These are phyloP conservation scores for Potamilus streckersoni DNA, from an alignment of 1,140 invertebrate genomes.

Conservation along the genomic window DNA sequence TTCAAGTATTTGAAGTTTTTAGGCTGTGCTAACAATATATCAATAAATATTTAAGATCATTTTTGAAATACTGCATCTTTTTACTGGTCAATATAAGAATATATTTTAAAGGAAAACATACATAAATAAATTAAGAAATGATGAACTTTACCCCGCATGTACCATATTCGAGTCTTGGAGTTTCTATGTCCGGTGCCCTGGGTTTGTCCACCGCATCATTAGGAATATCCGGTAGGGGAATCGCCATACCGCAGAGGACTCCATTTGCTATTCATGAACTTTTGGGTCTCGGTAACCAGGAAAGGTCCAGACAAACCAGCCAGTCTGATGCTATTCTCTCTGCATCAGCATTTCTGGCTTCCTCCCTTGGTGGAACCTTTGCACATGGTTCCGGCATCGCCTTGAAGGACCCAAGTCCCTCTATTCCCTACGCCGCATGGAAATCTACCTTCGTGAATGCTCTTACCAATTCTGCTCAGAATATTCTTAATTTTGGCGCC, in stretches of 20 bases:
- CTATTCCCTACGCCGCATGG: conserved; percentile 27
- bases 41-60: no score
- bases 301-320: conserved; percentile 13
- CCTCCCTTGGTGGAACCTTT: conserved; percentile 19
- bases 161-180: conserved; percentile 16
- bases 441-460: conserved; percentile 32
- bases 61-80: no score
- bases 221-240: conserved; percentile 2
- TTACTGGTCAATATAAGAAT: no score
- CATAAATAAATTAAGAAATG: background rate
- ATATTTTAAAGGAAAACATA: no score
- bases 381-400: conserved; percentile 10
- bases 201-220: conserved; percentile 16
- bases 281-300: conserved; percentile 19
- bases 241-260: conserved; percentile 18
- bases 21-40: no score
- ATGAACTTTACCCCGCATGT: conserved; percentile 30
- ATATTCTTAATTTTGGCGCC: conserved; percentile 20
- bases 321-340: conserved; percentile 25
- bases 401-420: conserved; percentile 8
- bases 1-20: no score
- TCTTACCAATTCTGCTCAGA: conserved; percentile 22
- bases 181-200: conserved; percentile 10
- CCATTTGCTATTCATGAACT: conserved; percentile 33
- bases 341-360: conserved; percentile 28